Evolutionary conservation across 2,113 vertebrate species (phyloP), one percentile per base, ranked within the genome.

Genomic region (Melanerpes formicivorus): DNA sequence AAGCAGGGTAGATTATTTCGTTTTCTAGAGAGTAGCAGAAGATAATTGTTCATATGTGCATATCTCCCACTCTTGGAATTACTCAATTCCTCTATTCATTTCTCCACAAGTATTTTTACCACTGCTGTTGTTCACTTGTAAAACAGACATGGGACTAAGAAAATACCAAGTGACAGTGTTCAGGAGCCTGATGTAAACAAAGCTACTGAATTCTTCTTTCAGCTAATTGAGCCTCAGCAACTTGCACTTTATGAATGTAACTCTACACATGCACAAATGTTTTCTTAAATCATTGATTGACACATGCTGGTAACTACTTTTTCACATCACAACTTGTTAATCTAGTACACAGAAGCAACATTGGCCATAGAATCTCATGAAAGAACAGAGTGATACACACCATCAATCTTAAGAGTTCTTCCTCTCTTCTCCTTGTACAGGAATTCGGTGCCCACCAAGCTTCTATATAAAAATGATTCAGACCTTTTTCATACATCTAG

Each of bases 401-500:
- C 16, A 78, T 93, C 71, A 69, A 14, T 65, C 77, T 84, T 46
- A 84, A 91, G 67, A 62, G 22, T 70, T 72, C 55, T 64, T 93
- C 9, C 5, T 87, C 34, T 92, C 22, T 27, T 71, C 60, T 90
- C 75, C 48, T 86, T 18, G 6, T 88, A 9, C n/a, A 73, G 67
- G 23, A 78, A 69, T 91, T 88, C 88, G 70, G 42, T 84, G 73
- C 74, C 44, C 67, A 69, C 65, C 69, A 87, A 87, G 37, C n/a
- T 87, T 93, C 75, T 88, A 19, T 79, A 65, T 67, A 83, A 86
- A 76, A 96, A 79, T 73, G 42, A 82, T 80, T 95, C 64, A 87
- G 80, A 63, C 29, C 18, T 78, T 69, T 80, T 84, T 90, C 79
- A 79, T 59, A 90, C 59, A 86, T 83, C 23, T 71, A 66, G 82